phyloP scores from a whole-genome alignment of 2,797 vertebrate species.

The Urophycis tenuis region DNA sequence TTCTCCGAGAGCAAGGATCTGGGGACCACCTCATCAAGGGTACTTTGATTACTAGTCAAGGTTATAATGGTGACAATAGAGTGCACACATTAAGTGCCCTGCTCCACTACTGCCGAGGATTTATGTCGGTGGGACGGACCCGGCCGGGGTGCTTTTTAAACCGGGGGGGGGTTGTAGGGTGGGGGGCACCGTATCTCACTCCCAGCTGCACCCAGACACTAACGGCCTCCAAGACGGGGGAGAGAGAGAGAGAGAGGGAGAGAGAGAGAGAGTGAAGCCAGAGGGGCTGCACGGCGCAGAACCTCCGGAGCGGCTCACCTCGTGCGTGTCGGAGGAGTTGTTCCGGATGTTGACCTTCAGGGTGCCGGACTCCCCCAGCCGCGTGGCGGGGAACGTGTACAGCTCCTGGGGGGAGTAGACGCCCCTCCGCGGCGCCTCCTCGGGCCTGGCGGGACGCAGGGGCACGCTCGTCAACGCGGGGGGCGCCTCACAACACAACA shows the following conservation, averaged over 20 bases:
- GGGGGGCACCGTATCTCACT: neutral
- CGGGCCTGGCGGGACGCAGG: conserved; percentile 59
- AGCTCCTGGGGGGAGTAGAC: conserved; percentile 81
- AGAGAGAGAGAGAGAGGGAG: neutral
- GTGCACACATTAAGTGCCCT: neutral
- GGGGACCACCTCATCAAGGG: neutral
- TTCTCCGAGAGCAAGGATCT: conserved; percentile 4
- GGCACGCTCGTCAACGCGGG: neutral
- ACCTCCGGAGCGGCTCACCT: conserved; percentile 65
- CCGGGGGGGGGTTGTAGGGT: too few relatives aligned
- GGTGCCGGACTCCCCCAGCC: conserved; percentile 73
- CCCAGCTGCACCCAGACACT: neutral
- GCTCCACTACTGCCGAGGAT: neutral
- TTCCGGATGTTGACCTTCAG: conserved; percentile 91
- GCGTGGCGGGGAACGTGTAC: conserved; percentile 79
- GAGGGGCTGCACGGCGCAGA: too few relatives aligned
- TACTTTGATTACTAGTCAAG: neutral
- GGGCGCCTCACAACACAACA: too few relatives aligned
- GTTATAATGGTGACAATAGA: neutral
- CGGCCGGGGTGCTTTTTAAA: neutral
- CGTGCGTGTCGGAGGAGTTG: conserved; percentile 76
- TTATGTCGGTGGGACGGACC: neutral
- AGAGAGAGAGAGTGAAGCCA: neutral
- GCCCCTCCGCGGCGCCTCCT: conserved; percentile 50
- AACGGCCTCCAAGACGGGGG: neutral